Evolutionary conservation across 2,113 vertebrate genomes (phyloP).

Genomic region (Thoracochromis brauschi): DNA sequence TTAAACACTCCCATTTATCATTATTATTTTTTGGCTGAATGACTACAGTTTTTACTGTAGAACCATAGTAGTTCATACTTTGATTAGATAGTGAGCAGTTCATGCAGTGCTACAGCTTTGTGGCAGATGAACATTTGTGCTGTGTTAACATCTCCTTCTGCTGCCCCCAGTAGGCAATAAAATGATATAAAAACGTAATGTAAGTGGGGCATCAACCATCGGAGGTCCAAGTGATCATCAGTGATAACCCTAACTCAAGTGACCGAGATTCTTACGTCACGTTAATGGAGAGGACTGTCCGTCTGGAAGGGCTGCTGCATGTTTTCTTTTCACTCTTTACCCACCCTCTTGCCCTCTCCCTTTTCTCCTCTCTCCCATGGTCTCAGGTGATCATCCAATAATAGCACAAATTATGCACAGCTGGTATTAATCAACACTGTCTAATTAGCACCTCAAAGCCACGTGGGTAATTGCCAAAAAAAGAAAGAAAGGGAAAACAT

Average conservation of each 20-base stretch:
- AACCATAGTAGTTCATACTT: not conserved
- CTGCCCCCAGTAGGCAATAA: not conserved
- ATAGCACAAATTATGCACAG: constrained; percentile 53
- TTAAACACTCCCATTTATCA: not conserved
- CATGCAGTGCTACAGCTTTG: not conserved
- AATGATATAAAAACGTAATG: not conserved
- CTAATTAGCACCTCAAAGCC: constrained; percentile 57
- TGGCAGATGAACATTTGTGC: not conserved
- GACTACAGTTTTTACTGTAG: not conserved
- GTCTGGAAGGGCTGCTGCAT: not conserved
- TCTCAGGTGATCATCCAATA: constrained; percentile 39
- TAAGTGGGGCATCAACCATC: not conserved
- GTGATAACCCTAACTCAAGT: not conserved
- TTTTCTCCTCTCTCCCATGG: not conserved
- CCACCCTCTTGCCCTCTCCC: not conserved
- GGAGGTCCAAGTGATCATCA: not conserved
- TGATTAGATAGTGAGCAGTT: not conserved
- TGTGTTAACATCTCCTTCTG: not conserved
- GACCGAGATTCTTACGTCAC: not conserved
- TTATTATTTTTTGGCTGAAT: not conserved
- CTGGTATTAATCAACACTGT: constrained; percentile 56
- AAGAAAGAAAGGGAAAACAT: not conserved
- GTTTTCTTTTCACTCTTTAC: not conserved
- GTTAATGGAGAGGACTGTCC: not conserved
- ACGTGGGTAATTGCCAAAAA: constrained; percentile 32